A percentile compares a stretch with the other conserved stretches of the same genome.
These are phyloP conservation scores for Sipha flava DNA, from an alignment of 1,140 invertebrate species.

Conservation along the genomic window DNA sequence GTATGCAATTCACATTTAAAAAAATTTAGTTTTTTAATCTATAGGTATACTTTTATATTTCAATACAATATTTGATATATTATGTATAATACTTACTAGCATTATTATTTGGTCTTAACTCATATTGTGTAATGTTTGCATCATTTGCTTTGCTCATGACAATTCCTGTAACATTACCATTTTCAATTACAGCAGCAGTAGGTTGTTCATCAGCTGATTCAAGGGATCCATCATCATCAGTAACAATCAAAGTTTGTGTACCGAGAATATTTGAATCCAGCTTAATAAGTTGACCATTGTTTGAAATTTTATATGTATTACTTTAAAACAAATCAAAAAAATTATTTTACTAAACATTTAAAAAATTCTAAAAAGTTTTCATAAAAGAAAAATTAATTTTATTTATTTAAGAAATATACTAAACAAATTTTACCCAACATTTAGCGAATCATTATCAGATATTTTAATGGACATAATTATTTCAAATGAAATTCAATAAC, in stretches of 20 bases:
- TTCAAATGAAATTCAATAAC: background rate
- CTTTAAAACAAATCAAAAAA: background rate
- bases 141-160: constrained; percentile 12
- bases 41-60: too few species aligned
- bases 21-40: too few species aligned
- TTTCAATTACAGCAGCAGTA: background rate
- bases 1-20: too few species aligned
- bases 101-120: constrained; percentile 8
- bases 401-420: too few species aligned
- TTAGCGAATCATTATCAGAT: constrained; percentile 3
- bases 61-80: too few species aligned
- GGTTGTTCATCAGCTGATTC: constrained; percentile 12
- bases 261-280: constrained; percentile 4
- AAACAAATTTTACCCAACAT: background rate
- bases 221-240: constrained; percentile 17
- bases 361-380: too few species aligned
- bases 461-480: constrained; percentile 18
- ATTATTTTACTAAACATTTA: background rate
- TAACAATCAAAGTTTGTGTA: constrained; percentile 7
- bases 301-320: constrained; percentile 5
- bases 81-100: too few species aligned
- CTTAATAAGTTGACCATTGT: constrained; percentile 11
- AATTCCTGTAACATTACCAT: constrained; percentile 13
- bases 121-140: constrained; percentile 9
- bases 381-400: background rate